Conservation (phyloP, 2,113 vertebrate genomes). For the Synchiropus splendidus region DNA sequence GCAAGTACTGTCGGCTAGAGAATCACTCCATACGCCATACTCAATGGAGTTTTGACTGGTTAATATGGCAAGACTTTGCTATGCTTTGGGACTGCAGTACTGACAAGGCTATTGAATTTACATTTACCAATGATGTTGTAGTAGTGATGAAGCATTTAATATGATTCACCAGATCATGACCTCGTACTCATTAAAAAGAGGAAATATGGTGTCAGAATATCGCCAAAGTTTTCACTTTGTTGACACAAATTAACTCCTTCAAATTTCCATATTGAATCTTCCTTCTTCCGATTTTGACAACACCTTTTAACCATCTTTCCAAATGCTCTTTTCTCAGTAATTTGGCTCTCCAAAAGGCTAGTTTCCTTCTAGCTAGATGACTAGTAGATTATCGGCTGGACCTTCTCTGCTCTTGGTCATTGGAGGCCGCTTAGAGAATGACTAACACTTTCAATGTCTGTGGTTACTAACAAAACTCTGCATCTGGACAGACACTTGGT, state of each 20-base stretch:
- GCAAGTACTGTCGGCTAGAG: too few species aligned
- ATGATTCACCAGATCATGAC: too few species aligned
- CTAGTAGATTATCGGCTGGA: conserved; percentile 67
- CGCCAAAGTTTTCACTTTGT: conserved; percentile 8
- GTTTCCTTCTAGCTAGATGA: conserved; percentile 42
- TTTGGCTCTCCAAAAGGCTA: conserved; percentile 7
- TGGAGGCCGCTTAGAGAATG: conserved; percentile 34
- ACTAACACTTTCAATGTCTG: conserved; percentile 77
- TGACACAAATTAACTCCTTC: conserved; percentile 30
- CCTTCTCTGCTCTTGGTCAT: conserved; percentile 27
- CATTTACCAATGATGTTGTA: conserved; percentile 20
- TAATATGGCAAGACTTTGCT: too few species aligned
- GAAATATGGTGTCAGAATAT: background rate
- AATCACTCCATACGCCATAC: too few species aligned
- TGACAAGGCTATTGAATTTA: too few species aligned
- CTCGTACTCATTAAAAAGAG: too few species aligned
- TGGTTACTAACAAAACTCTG: conserved; percentile 79
- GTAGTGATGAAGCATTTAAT: conserved; percentile 9
- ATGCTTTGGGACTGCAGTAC: too few species aligned
- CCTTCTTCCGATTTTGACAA: conserved; percentile 10
- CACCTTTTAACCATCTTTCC: conserved; percentile 50
- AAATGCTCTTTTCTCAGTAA: background rate
- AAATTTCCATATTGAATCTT: conserved; percentile 17
- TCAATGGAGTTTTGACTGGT: too few species aligned
- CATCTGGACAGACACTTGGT: conserved; percentile 11